Base-by-base conservation (phyloP, 2,113 vertebrate genomes). In the Chelonoidis abingdonii region DNA sequence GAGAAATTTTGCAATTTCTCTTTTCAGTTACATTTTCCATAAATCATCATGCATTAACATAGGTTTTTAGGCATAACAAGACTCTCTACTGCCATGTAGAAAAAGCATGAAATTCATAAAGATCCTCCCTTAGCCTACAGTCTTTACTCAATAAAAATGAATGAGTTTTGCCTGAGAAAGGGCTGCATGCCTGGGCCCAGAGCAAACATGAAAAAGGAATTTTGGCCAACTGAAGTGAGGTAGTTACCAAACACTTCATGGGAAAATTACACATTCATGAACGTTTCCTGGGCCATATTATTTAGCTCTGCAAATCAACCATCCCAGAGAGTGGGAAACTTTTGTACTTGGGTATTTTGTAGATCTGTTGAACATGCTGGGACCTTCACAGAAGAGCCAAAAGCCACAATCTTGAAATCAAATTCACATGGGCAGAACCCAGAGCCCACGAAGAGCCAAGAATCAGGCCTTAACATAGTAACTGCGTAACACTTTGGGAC, bases 1-100 rank as follows among this genome's bases (percentile, higher is more conserved):
- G 8, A 44, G 24, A 44, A 44, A 76, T 44, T 76, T 25, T 31
- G 29, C 31, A 35, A 35, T n/a, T 69, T 8, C 65, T 69, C 65
- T 38, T 21, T 69, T 69, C 65, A n/a, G 35, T 69, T 69, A 69
- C 65, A n/a, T 69, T 69, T 69, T 69, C 31, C 29, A n/a, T 19
- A n/a, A n/a, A 8, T n/a, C 62, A 65, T 35, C 4, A 17, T 16
- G 62, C 7, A 65, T 35, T 27, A 47, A 78, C 75, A 27, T n/a
- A 10, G 9, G 38, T 14, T 27, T 1, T 24, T 5, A 44, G 31
- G 59, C 76, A 25, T 8, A 0, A 1, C 8, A 2, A 29, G 50
- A 4, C 25, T 4, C 2, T 2, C 29, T 24, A 41, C 41, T 7
- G 19, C 25, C 8, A 3, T 41, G 31, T 0, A 35, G 50, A 49